Base-by-base conservation (phyloP, 1,140 invertebrate genomes). In the Sycophila sp. region DNA sequence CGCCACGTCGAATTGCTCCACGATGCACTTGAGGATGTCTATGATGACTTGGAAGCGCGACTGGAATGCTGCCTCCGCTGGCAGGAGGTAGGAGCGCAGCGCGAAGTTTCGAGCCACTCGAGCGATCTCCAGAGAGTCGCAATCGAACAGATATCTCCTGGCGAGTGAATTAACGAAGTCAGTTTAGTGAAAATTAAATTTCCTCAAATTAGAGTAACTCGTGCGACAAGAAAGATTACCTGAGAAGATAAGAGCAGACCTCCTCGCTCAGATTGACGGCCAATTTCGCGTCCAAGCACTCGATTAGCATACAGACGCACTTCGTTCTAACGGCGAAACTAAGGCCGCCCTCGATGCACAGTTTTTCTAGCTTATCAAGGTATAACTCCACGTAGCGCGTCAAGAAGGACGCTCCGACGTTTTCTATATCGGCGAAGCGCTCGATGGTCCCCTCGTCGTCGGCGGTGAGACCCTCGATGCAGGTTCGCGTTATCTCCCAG, bases 401-500 rank as follows among this genome's bases (percentile, higher is more conserved):
- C 15, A 64, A 10, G 42, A 13, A 71, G 2, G 13, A 8, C 6
- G 1, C 0, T 19, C 47, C 34, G 15, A 55, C n/a, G 19, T 28
- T 17, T 0, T 38, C 24, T 1, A 55, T 6, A 8, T 64, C 40
- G 2, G 60, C 42, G 5, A 71, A 34, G 0, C 6, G 28, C 10
- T 36, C 38, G 1, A 64, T 24, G 0, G 17, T 0, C 15, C 17
- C 17, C 1, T 15, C 2, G 22, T 62, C 36, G 10, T 64, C 22
- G 1, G 42, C 2, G 13, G 4, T 28, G n/a, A 62, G 7, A 4
- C 8, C 4, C 0, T 53, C 8, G 11, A 71, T 49, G 34, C 62
- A 65, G 1, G n/a, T 30, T 19, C 56, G 59, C 42, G 60, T n/a
- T 0, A 71, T 15, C 2, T 60, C 4, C 69, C 53, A 66, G 24